Percentiles rank a stretch among this genome's conserved stretches.
phyloP scores from a whole-genome alignment of 2,888 invertebrate genomes.

The Gymnocheta viridis region DNA sequence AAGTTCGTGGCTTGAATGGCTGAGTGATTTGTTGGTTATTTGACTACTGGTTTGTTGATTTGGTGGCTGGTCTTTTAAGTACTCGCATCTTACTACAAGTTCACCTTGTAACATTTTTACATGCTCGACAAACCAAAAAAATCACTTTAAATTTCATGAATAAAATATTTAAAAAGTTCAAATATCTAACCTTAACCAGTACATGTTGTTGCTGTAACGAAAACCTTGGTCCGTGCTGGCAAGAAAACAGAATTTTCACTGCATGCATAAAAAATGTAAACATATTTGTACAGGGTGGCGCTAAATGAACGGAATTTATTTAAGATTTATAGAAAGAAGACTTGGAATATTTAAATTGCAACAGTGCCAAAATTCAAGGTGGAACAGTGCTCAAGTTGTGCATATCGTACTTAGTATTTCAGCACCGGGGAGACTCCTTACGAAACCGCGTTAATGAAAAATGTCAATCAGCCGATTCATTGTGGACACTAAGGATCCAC shows the following conservation, averaged over 20 bases:
- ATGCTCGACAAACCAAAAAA: conserved; percentile 56
- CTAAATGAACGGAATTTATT: too few species aligned
- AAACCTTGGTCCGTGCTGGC: conserved; percentile 15
- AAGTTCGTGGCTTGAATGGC: conserved; percentile 12
- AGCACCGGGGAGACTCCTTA: too few species aligned
- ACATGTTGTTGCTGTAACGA: conserved; percentile 28
- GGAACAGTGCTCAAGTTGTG: too few species aligned
- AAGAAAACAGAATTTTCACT: background rate
- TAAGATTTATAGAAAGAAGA: too few species aligned
- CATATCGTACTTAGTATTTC: too few species aligned
- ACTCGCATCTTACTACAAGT: conserved; percentile 34
- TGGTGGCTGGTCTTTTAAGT: background rate
- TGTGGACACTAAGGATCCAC: too few species aligned
- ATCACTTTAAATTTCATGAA: conserved; percentile 63
- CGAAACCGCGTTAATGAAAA: too few species aligned
- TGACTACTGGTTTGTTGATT: conserved; percentile 6
- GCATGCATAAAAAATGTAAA: background rate
- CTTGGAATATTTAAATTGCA: too few species aligned
- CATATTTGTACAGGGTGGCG: too few species aligned
- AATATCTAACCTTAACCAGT: conserved; percentile 59
- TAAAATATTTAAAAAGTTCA: conserved; percentile 68
- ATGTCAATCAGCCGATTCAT: too few species aligned
- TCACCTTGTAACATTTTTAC: conserved; percentile 56
- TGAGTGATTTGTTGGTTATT: conserved; percentile 12
- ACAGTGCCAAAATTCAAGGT: too few species aligned